Conservation (phyloP, 2,113 vertebrate genomes). For the Calyptomena viridis region DNA sequence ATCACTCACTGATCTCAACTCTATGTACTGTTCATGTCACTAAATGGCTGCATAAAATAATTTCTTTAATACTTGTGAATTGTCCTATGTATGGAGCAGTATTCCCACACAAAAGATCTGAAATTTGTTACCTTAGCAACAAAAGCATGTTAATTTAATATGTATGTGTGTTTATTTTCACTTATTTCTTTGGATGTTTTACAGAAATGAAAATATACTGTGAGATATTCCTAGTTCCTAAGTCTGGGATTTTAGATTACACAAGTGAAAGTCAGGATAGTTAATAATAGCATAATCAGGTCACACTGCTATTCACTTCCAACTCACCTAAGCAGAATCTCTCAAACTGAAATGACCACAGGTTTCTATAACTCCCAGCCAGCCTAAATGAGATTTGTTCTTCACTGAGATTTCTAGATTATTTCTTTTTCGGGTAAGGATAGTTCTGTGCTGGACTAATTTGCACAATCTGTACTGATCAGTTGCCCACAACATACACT, state of each 20-base stretch:
- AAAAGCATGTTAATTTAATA: constrained; percentile 19
- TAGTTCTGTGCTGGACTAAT: neutral
- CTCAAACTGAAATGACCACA: neutral
- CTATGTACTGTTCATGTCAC: neutral
- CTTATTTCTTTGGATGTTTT: neutral
- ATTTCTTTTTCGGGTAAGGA: neutral
- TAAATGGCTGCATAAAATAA: constrained; percentile 8
- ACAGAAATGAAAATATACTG: neutral
- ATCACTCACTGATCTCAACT: neutral
- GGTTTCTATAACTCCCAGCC: neutral
- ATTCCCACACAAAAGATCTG: neutral
- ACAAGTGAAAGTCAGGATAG: neutral
- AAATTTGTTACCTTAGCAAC: constrained; percentile 47
- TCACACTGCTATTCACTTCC: neutral
- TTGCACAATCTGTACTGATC: neutral
- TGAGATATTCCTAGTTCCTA: neutral
- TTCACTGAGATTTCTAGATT: neutral
- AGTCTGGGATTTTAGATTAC: neutral
- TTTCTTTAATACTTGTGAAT: constrained; percentile 7
- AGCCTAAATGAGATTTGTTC: neutral
- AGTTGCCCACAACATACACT: neutral
- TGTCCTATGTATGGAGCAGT: neutral
- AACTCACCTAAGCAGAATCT: neutral
- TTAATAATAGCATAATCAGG: neutral
- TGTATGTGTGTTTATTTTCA: neutral